These are phyloP conservation scores for Palaemon carinicauda DNA, from an alignment of 1,140 invertebrate species.

Conservation along the genomic window DNA sequence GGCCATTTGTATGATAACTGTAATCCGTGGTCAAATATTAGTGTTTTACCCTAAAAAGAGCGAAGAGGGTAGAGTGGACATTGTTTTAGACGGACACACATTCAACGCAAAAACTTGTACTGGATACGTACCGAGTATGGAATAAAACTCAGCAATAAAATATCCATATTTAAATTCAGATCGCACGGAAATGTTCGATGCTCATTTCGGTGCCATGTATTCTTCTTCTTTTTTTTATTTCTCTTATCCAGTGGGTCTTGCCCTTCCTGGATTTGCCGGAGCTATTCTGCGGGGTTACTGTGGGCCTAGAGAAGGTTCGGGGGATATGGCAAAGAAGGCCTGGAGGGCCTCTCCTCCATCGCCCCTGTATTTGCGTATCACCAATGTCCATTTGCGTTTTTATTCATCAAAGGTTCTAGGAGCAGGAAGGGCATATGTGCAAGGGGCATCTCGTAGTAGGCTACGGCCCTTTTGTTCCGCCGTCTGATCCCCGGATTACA, in stretches of 20 bases:
- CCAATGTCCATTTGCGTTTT: slow-evolving; percentile 46
- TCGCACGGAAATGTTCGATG: not conserved
- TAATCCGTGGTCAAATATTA: slow-evolving; percentile 29
- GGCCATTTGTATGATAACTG: slow-evolving; percentile 23
- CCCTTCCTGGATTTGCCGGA: no score
- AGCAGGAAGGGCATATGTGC: slow-evolving; percentile 6
- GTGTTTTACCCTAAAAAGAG: slow-evolving; percentile 23
- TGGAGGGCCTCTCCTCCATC: not conserved
- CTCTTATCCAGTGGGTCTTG: no score
- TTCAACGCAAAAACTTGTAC: no score
- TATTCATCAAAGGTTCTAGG: slow-evolving; percentile 6
- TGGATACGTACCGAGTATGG: no score
- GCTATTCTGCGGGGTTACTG: no score
- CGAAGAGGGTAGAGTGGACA: not conserved
- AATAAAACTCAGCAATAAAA: no score
- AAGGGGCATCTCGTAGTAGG: not conserved
- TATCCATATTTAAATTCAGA: no score
- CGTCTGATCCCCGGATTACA: slow-evolving; percentile 48
- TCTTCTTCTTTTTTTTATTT: not conserved
- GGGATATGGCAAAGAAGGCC: no score
- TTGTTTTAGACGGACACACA: no score
- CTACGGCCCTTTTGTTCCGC: slow-evolving; percentile 27
- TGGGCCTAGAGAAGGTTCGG: no score
- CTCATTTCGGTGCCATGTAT: not conserved
- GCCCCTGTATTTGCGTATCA: slow-evolving; percentile 28